A percentile compares a stretch with the other conserved stretches of the same genome.
Evolutionary conservation across 2,797 vertebrate species (phyloP).

Genomic region (Gobionotothen gibberifrons): DNA sequence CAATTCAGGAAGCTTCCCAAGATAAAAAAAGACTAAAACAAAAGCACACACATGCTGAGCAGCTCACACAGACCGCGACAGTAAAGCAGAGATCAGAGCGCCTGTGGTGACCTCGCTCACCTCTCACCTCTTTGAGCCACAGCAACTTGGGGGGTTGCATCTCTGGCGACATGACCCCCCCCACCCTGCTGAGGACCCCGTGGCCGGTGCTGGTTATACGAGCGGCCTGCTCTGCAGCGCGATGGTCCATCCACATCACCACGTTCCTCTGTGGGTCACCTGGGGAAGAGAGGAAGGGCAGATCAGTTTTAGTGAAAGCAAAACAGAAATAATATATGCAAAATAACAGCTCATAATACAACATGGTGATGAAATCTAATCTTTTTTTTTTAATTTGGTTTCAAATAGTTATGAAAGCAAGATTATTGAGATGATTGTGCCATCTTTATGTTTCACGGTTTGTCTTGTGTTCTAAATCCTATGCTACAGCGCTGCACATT

Average conservation of each 20-base stretch:
- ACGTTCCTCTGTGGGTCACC: constrained; percentile 88
- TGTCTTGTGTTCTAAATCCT: too few species aligned
- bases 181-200: constrained; percentile 86
- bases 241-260: constrained; percentile 99
- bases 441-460: too few species aligned
- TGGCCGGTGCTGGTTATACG: constrained; percentile 89
- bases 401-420: too few species aligned
- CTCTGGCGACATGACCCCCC: constrained; percentile 96
- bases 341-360: background rate
- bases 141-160: constrained; percentile 98
- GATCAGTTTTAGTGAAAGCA: background rate
- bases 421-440: too few species aligned
- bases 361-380: too few species aligned
- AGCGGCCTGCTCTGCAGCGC: constrained; percentile 88
- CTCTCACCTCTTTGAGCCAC: constrained; percentile 96
- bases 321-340: background rate
- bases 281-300: constrained; percentile 54
- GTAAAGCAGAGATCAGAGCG: constrained; percentile 33
- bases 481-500: too few species aligned
- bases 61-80: constrained; percentile 19
- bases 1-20: background rate
- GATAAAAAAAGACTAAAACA: background rate
- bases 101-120: constrained; percentile 62
- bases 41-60: constrained; percentile 13
- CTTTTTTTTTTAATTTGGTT: too few species aligned